Conservation (phyloP, 1,140 invertebrate species). For the Drosophila cardini region DNA sequence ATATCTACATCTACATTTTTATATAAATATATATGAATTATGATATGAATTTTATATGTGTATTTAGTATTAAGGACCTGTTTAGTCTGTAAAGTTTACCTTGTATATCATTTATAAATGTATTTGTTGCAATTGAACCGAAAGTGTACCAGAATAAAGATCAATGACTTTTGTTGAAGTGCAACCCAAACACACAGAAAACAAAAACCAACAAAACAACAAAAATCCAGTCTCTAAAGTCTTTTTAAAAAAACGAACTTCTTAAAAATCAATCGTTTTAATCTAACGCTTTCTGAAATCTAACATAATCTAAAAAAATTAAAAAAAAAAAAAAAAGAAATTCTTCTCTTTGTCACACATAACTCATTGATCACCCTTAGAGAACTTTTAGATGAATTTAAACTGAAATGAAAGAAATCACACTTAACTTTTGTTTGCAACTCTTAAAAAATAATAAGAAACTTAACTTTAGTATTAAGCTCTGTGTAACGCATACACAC, state of each 20-base stretch:
- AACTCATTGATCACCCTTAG: slow-evolving; percentile 75
- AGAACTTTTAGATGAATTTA: slow-evolving; percentile 10
- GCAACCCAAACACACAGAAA: slow-evolving; percentile 60
- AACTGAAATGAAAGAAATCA: slow-evolving; percentile 42
- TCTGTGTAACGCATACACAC: slow-evolving; percentile 19
- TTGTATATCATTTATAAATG: slow-evolving; percentile 78
- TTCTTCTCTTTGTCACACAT: slow-evolving; percentile 56
- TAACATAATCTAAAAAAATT: slow-evolving; percentile 25
- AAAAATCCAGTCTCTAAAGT: slow-evolving; percentile 53
- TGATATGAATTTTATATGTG: slow-evolving; percentile 76
- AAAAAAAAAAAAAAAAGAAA: slow-evolving; percentile 1
- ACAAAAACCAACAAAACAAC: slow-evolving; percentile 42
- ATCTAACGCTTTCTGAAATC: slow-evolving; percentile 69
- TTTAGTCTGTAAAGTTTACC: slow-evolving; percentile 67
- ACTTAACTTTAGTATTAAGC: slow-evolving; percentile 65
- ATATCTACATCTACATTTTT: slow-evolving; percentile 18
- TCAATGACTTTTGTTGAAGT: slow-evolving; percentile 84
- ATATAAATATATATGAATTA: slow-evolving; percentile 47
- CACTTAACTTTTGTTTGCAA: slow-evolving; percentile 79
- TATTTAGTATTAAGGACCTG: slow-evolving; percentile 71
- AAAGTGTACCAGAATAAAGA: slow-evolving; percentile 83
- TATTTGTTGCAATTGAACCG: slow-evolving; percentile 78
- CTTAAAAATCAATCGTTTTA: slow-evolving; percentile 41
- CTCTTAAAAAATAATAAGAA: slow-evolving; percentile 59
- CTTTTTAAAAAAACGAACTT: slow-evolving; percentile 50